A percentile compares a stretch with the other conserved stretches of the same genome.
Evolutionary conservation across 2,888 invertebrate genomes (phyloP).

Genomic region (Melipona beecheii): DNA sequence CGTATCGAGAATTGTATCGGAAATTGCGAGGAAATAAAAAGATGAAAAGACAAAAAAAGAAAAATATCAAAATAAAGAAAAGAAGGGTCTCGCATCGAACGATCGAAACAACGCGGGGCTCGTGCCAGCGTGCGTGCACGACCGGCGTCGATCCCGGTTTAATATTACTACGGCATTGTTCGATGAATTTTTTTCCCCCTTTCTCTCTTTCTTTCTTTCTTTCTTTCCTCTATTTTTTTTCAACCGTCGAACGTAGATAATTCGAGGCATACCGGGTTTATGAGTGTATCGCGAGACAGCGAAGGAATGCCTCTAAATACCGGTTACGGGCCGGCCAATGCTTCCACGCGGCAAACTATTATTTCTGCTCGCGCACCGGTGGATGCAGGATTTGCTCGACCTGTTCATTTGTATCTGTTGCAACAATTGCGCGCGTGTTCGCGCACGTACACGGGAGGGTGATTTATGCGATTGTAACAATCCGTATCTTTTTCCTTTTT

Average conservation of each 20-base stretch:
- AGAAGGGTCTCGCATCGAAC: conserved; percentile 14
- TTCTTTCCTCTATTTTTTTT: too few relatives aligned
- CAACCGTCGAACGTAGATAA: conserved; percentile 50
- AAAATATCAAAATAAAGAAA: too few relatives aligned
- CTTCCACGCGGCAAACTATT: conserved; percentile 51
- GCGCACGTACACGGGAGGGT: not conserved
- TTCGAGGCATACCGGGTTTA: conserved; percentile 66
- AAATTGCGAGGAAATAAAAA: too few relatives aligned
- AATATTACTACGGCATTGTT: conserved; percentile 63
- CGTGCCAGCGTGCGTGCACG: conserved; percentile 46
- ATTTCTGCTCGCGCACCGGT: conserved; percentile 32
- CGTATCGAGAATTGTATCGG: too few relatives aligned
- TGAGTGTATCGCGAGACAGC: conserved; percentile 62
- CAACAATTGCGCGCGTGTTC: conserved; percentile 22
- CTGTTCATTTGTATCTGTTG: conserved; percentile 51
- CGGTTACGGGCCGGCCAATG: conserved; percentile 51
- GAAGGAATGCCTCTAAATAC: conserved; percentile 69
- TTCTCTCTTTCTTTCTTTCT: too few relatives aligned
- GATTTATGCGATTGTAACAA: too few relatives aligned
- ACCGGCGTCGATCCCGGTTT: conserved; percentile 31
- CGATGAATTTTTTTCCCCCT: conserved; percentile 23
- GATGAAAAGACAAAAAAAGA: too few relatives aligned
- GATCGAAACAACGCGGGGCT: conserved; percentile 50
- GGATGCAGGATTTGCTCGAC: conserved; percentile 49
- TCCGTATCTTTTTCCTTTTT: too few relatives aligned